A percentile compares a stretch with the other conserved stretches of the same genome.
phyloP scores from a whole-genome alignment of 2,797 vertebrate species.

The Clarias fuscus region DNA sequence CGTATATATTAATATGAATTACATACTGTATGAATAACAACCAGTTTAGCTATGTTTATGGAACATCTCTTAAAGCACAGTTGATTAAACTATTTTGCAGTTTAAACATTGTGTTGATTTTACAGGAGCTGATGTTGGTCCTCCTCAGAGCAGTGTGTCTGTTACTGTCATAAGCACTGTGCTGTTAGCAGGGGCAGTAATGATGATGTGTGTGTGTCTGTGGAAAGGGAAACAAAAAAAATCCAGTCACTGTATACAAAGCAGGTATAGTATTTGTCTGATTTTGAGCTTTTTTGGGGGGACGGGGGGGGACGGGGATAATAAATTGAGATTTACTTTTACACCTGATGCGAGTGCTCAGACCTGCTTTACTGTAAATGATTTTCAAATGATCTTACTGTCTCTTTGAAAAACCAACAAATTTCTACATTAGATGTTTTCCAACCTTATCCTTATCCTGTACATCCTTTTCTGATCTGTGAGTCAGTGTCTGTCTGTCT shows the following conservation, averaged over 20 bases:
- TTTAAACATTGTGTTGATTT: not conserved
- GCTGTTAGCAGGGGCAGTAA: not conserved
- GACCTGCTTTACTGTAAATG: too few relatives aligned
- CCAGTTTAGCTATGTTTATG: too few relatives aligned
- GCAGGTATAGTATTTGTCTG: conserved; percentile 20
- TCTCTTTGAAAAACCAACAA: not conserved
- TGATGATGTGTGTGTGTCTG: not conserved
- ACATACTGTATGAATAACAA: too few relatives aligned
- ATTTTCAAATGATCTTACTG: too few relatives aligned
- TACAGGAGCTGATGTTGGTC: accelerated
- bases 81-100: too few relatives aligned
- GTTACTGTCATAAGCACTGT: not conserved
- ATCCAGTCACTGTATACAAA: not conserved
- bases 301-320: too few relatives aligned
- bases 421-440: not conserved
- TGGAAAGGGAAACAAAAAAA: not conserved
- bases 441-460: not conserved
- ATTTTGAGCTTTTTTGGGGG: not conserved
- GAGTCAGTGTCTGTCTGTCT: conserved; percentile 17
- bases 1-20: too few relatives aligned
- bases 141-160: not conserved
- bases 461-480: not conserved
- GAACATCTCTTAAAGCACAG: too few relatives aligned
- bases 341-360: too few relatives aligned
- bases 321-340: too few relatives aligned